Conservation (phyloP, 92 coral and sea anemone genomes). For the Zoanthus solanderi region DNA sequence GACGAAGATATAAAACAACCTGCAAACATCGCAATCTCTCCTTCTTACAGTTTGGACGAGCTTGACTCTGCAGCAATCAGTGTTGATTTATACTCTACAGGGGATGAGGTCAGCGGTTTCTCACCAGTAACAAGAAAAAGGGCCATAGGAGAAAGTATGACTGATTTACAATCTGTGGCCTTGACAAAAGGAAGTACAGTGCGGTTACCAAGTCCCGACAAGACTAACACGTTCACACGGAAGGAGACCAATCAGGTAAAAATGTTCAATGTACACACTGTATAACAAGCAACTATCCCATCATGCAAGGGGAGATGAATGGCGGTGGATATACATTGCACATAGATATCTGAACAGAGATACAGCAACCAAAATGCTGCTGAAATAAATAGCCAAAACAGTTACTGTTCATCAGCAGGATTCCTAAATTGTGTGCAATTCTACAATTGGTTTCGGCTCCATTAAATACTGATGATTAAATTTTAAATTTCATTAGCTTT, state of each 20-base stretch:
- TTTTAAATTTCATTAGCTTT: no score
- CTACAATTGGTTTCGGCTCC: no score
- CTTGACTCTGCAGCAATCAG: neutral
- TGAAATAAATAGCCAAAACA: no score
- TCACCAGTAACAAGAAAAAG: neutral
- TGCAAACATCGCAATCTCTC: neutral
- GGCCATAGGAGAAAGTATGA: neutral
- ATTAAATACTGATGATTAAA: no score
- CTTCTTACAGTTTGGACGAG: neutral
- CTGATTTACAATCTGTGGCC: neutral
- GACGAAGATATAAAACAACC: neutral
- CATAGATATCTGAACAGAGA: neutral
- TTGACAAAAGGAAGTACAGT: neutral
- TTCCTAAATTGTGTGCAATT: no score
- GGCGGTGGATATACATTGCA: neutral
- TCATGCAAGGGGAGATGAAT: no score
- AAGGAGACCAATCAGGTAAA: neutral
- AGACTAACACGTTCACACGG: neutral
- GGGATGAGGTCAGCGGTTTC: neutral
- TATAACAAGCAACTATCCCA: neutral
- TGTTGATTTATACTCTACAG: neutral
- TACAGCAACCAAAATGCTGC: neutral
- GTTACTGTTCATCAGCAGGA: no score
- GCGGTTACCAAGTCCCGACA: neutral
- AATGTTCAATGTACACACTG: neutral